Conservation (phyloP, 1,140 invertebrate species). For the Lepidurus apus region DNA sequence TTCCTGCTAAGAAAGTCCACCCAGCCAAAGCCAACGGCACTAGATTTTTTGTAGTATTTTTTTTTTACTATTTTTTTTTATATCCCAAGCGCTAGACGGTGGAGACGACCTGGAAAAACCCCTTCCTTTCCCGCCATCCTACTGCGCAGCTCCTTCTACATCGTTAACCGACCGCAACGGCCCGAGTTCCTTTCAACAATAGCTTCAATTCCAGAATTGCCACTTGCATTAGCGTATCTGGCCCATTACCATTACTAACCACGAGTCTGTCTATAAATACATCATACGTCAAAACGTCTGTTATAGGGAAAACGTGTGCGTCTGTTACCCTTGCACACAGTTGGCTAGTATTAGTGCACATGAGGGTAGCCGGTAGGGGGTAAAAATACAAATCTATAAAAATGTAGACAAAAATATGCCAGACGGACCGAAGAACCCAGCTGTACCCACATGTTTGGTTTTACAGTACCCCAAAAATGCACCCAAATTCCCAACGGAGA, state of each 20-base stretch:
- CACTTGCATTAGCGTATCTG: not conserved
- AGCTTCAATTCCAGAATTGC: not conserved
- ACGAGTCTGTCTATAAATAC: not conserved
- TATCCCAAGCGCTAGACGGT: not conserved
- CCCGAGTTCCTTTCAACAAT: not conserved
- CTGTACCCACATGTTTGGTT: not conserved
- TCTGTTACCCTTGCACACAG: not conserved
- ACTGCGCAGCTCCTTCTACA: not conserved
- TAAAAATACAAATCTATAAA: not conserved
- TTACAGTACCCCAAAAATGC: not conserved
- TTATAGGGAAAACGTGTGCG: not conserved
- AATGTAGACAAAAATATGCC: too few relatives aligned
- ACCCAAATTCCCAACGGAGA: not conserved
- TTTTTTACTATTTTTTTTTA: not conserved
- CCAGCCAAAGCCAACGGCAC: too few relatives aligned
- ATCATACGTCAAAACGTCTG: not conserved
- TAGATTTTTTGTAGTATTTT: too few relatives aligned
- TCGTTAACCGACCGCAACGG: not conserved
- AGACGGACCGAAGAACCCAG: not conserved
- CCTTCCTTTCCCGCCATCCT: not conserved
- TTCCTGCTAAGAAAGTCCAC: too few relatives aligned
- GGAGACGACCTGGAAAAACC: not conserved
- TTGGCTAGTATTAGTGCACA: conserved; percentile 3
- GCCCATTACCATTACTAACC: not conserved
- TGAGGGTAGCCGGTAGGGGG: conserved; percentile 7